Percentiles rank a stretch among this genome's conserved stretches.
These are phyloP conservation scores for Pseudomyrmex dendroicus DNA, from an alignment of 1,140 invertebrate species.

Conservation along the genomic window DNA sequence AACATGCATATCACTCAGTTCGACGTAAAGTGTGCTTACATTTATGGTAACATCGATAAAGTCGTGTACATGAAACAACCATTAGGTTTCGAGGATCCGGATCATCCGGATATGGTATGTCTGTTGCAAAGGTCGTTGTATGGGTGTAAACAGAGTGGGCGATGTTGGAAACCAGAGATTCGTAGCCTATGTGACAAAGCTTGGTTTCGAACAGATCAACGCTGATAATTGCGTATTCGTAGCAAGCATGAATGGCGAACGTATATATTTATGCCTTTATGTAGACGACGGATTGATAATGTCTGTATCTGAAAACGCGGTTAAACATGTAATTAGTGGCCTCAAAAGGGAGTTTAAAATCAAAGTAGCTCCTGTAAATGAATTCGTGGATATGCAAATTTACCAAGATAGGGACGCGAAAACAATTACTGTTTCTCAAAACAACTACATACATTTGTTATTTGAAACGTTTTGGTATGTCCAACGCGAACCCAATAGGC, in stretches of 20 bases:
- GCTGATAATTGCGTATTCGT: not conserved
- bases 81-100: not conserved
- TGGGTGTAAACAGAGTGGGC: not conserved
- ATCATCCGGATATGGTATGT: not conserved
- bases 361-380: not conserved
- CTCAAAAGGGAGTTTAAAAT: not conserved
- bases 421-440: not conserved
- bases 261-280: not conserved
- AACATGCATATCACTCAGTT: not conserved
- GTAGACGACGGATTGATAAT: not conserved
- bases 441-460: not conserved
- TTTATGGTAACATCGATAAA: not conserved
- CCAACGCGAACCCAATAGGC: not conserved
- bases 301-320: not conserved
- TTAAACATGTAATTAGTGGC: not conserved
- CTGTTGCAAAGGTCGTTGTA: not conserved
- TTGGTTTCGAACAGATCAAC: not conserved
- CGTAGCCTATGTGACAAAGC: not conserved
- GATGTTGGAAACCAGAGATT: not conserved
- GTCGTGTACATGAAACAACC: not conserved
- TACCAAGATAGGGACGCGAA: not conserved
- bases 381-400: not conserved
- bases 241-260: not conserved
- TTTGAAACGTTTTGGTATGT: not conserved
- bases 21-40: not conserved